Conservation (phyloP, 2,888 invertebrate genomes). For the Aspidiotus rigidus region DNA sequence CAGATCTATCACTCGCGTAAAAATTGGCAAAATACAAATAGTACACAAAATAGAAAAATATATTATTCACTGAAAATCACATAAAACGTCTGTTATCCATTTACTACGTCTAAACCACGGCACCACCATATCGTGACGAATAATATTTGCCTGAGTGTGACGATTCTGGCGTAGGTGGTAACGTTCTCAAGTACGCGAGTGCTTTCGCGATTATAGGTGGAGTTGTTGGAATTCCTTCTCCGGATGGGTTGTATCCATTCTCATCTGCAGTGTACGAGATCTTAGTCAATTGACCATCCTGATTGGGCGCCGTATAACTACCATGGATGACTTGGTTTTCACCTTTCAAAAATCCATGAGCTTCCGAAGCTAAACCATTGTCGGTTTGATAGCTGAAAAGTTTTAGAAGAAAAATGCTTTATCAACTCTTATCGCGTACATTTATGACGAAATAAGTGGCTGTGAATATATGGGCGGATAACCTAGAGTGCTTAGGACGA, state of each 20-base stretch:
- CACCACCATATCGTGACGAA: not conserved
- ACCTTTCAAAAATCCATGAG: not conserved
- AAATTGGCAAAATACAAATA: too few relatives aligned
- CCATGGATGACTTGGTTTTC: conserved; percentile 50
- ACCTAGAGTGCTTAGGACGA: too few relatives aligned
- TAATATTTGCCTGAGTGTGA: not conserved
- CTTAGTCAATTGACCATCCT: conserved; percentile 53
- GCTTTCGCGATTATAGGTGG: conserved; percentile 44
- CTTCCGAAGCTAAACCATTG: not conserved
- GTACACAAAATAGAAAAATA: too few relatives aligned
- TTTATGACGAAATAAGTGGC: too few relatives aligned
- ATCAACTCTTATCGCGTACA: too few relatives aligned
- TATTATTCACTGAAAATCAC: too few relatives aligned
- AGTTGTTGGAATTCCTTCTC: conserved; percentile 66
- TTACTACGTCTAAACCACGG: too few relatives aligned
- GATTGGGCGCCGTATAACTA: conserved; percentile 61
- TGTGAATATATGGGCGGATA: too few relatives aligned
- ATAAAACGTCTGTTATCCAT: too few relatives aligned
- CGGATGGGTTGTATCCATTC: conserved; percentile 66
- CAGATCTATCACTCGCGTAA: too few relatives aligned
- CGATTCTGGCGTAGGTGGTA: not conserved
- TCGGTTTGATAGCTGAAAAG: conserved; percentile 3
- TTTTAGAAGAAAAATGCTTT: too few relatives aligned
- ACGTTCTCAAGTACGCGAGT: conserved; percentile 35
- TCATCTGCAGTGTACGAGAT: conserved; percentile 59